Percentiles rank a stretch among this genome's conserved stretches.
phyloP scores from a whole-genome alignment of 2,888 invertebrate genomes.

The Pseudoips prasinana region DNA sequence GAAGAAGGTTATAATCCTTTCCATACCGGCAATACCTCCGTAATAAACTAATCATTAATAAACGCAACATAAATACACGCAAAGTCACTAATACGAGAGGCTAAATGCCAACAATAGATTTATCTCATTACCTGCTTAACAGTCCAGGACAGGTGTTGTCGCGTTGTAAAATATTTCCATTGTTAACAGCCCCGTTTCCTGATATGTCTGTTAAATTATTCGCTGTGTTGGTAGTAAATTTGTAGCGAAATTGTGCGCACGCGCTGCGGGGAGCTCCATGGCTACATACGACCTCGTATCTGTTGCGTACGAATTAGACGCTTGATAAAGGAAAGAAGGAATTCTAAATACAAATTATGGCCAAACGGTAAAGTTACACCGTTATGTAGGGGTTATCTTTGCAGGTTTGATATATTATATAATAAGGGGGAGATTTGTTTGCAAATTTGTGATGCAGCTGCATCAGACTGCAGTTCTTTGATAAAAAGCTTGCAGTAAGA shows the following conservation, averaged over 20 bases:
- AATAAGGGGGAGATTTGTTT: neutral
- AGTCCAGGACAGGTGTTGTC: slow-evolving; percentile 52
- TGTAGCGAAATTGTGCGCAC: slow-evolving; percentile 40
- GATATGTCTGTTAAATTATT: slow-evolving; percentile 52
- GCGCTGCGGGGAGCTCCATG: slow-evolving; percentile 38
- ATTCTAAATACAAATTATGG: slow-evolving; percentile 17
- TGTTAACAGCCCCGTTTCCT: slow-evolving; percentile 48
- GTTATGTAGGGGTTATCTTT: slow-evolving; percentile 7
- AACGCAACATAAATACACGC: slow-evolving; percentile 10
- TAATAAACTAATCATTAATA: too few species aligned
- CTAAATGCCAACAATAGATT: slow-evolving; percentile 34
- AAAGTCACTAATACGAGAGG: slow-evolving; percentile 25
- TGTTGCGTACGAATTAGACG: slow-evolving; percentile 16
- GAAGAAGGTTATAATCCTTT: too few species aligned
- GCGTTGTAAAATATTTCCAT: slow-evolving; percentile 49
- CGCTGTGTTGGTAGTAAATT: slow-evolving; percentile 46
- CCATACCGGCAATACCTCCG: too few species aligned
- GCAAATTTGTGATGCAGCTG: too few species aligned
- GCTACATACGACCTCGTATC: slow-evolving; percentile 11
- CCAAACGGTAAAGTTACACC: slow-evolving; percentile 19
- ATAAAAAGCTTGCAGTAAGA: too few species aligned
- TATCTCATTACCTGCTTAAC: slow-evolving; percentile 58
- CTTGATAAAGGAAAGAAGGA: slow-evolving; percentile 14
- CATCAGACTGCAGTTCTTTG: too few species aligned
- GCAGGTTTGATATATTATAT: neutral